Conservation (phyloP, 1,140 invertebrate genomes). For the Pachypeltis micranthus region DNA sequence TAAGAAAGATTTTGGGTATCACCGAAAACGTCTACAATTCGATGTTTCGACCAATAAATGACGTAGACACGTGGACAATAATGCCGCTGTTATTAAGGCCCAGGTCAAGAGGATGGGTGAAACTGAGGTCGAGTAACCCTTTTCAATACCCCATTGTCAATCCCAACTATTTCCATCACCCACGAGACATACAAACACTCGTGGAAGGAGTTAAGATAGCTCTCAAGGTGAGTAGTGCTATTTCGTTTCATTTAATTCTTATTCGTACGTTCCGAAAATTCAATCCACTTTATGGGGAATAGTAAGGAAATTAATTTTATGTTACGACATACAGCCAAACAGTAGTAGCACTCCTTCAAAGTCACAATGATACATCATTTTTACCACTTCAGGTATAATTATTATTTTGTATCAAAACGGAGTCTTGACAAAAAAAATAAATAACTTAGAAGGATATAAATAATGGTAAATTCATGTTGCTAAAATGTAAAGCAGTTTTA, state of each 20-base stretch:
- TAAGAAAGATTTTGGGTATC: slow-evolving; percentile 65
- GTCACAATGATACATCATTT: too few relatives aligned
- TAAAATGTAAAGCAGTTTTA: too few relatives aligned
- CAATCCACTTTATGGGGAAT: too few relatives aligned
- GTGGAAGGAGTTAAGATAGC: slow-evolving; percentile 56
- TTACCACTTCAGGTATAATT: too few relatives aligned
- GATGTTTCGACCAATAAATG: slow-evolving; percentile 61
- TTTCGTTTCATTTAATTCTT: neutral
- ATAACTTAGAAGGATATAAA: too few relatives aligned
- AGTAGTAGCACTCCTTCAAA: too few relatives aligned
- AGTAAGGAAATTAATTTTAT: too few relatives aligned
- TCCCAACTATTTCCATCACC: slow-evolving; percentile 76
- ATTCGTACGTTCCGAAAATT: slow-evolving; percentile 11
- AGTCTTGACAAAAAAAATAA: too few relatives aligned
- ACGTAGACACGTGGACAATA: slow-evolving; percentile 68
- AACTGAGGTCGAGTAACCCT: slow-evolving; percentile 63
- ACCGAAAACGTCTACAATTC: slow-evolving; percentile 68
- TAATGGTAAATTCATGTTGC: too few relatives aligned
- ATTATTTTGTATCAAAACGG: too few relatives aligned
- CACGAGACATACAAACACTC: slow-evolving; percentile 57
- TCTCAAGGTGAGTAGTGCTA: slow-evolving; percentile 28
- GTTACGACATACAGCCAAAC: too few relatives aligned
- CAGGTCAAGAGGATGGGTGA: slow-evolving; percentile 58
- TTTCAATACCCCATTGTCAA: slow-evolving; percentile 74
- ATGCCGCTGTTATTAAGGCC: slow-evolving; percentile 71